Evolutionary conservation across 2,888 invertebrate genomes (phyloP), one percentile per base, ranked within the genome.

Genomic region (Drosophila flavopinicola): DNA sequence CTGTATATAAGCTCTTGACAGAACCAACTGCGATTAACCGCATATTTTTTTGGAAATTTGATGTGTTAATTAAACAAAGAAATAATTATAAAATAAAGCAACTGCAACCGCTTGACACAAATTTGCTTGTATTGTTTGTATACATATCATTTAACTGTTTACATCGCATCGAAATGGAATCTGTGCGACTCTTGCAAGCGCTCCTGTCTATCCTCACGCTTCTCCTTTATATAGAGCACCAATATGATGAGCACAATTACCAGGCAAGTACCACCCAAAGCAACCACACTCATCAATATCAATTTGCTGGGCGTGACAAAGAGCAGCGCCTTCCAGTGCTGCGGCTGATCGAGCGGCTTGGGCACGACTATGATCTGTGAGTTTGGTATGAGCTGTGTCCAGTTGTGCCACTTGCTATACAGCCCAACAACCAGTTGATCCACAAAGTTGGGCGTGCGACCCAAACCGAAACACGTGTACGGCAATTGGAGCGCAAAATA

Each of bases 341-440:
- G 93, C 0, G 98, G 95, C 52, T 96, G 93, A 65, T 93, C 92
- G 0, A 94, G 93, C 5, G 97, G 97, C 88, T 94, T 94, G 1
- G 99, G 99, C 63, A 99, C 96, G 0, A 99, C 96, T 29, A 99
- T 96, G 91, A 99, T 95, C 91, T 99, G 99, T 0, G 99, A 98
- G 89, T 99, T 99, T 0, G 99, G 99, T 88, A 99, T 99, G 49
- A 98, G 95, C 90, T 97, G 97, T 0, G 95, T 94, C 96, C 97
- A 98, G 58, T 94, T 94, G 73, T 94, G 94, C 0, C 93, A 94
- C 83, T 93, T 93, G 56, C 94, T 93, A n/a, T 94, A 94, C 44
- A 96, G 91, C 6, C 97, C 96, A 1, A 98, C 96, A 53, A 94
- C 94, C 29, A 99, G 92, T 9, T 93, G 94, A 88, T 99, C 99